Evolutionary conservation across 1,140 invertebrate species (phyloP).

Genomic region (Meloidogyne hapla): DNA sequence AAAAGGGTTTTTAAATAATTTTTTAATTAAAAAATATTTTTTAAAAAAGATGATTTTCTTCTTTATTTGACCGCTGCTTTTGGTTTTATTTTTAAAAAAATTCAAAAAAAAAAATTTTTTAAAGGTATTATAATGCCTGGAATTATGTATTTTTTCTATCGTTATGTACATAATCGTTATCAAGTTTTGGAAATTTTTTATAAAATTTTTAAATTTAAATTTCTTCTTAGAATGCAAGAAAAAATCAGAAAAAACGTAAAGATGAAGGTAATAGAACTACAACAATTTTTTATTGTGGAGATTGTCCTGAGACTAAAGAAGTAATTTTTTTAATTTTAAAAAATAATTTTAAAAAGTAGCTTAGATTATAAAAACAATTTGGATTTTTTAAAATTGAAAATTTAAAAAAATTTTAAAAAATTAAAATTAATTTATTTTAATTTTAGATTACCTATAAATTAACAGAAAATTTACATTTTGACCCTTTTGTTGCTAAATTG

Average conservation of each 20-base stretch:
- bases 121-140: slow-evolving; percentile 40
- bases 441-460: slow-evolving; percentile 34
- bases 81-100: slow-evolving; percentile 12
- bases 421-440: slow-evolving; percentile 12
- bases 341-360: too few relatives aligned
- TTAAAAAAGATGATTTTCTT: slow-evolving; percentile 30
- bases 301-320: background rate
- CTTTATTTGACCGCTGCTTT: slow-evolving; percentile 36
- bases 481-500: slow-evolving; percentile 38
- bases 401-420: background rate
- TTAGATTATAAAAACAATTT: too few relatives aligned
- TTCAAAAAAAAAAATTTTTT: background rate
- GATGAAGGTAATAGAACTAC: background rate
- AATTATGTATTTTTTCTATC: slow-evolving; percentile 43
- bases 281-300: slow-evolving; percentile 20
- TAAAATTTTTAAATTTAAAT: background rate
- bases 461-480: slow-evolving; percentile 33
- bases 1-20: slow-evolving; percentile 21
- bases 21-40: slow-evolving; percentile 15
- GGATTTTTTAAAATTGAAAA: too few relatives aligned
- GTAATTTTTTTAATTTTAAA: background rate
- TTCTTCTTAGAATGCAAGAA: slow-evolving; percentile 17
- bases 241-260: background rate
- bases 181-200: background rate
- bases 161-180: slow-evolving; percentile 29